Evolutionary conservation across 2,797 vertebrate genomes (phyloP).

Genomic region (Prionace glauca): DNA sequence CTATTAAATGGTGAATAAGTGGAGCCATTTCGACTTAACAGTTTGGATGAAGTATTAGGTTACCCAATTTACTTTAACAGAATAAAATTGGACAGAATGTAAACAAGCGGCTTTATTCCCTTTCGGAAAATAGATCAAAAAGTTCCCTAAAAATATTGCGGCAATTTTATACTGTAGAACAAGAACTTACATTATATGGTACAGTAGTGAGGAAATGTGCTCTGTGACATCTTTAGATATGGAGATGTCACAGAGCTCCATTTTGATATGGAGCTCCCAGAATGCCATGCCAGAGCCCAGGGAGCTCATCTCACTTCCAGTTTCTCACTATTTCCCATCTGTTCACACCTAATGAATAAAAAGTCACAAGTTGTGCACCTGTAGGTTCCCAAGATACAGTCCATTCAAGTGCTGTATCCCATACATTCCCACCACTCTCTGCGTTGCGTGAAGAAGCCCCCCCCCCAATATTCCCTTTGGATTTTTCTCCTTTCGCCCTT

Average conservation of each 20-base stretch:
- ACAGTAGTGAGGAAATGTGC: neutral
- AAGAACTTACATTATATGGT: neutral
- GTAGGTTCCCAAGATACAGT: neutral
- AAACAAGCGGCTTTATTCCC: neutral
- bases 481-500: no score
- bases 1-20: neutral
- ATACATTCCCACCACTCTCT: no score
- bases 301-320: neutral
- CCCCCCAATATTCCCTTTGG: no score
- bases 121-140: neutral
- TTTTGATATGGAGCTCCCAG: neutral
- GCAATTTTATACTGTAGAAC: neutral
- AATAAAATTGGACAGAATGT: neutral
- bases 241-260: no score
- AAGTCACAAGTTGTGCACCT: neutral
- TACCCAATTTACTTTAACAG: neutral
- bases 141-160: neutral
- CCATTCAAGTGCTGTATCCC: neutral
- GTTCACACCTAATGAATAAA: neutral
- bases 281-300: neutral
- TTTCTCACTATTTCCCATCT: neutral
- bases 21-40: neutral
- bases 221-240: neutral
- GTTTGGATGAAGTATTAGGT: neutral
- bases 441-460: no score